Evolutionary conservation across 2,113 vertebrate genomes (phyloP), one percentile per base, ranked within the genome.

Genomic region (Chlamydotis undulata): DNA sequence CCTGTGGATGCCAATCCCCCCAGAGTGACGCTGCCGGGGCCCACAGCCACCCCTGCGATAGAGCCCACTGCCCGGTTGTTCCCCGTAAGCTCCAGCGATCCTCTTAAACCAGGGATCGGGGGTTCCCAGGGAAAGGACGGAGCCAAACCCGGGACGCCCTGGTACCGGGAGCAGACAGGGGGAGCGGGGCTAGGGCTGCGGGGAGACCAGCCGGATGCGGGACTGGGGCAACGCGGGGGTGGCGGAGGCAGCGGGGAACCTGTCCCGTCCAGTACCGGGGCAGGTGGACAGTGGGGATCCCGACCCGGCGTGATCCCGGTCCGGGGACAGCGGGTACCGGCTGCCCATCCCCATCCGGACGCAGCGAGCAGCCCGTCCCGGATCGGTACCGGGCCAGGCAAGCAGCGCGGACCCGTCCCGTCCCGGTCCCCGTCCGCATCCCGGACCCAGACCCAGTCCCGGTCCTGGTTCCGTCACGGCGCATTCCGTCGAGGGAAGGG

Each of bases 1-100:
- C 37, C 16, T 3, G 33, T 1, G 24, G 61, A 35, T 55, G 49
- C 52, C n/a, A 65, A 57, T 12, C 7, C 9, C 35, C 45, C 10
- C 2, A 6, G 59, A 67, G 31, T 0, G 4, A 65, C 1, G 19
- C 19, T 71, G 53, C 55, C 24, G 3, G 45, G 9, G 15, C 35
- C 67, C 5, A 8, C 45, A 10, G 69, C 75, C 41, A 61, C 16
- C 37, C 47, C 56, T 7, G 21, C 56, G 53, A 53, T 4, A 33
- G 39, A 79, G 43, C 43, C 45, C 28, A 18, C 23, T 65, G 59
- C 33, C 35, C n/a, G 14, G 71, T 14, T 52, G 41, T 29, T 63
- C 53, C 15, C 50, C 39, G 12, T 43, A 21, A 91, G 12, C 50
- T 35, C 56, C 49, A 10, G 45, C 4, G 14, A 86, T 43, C n/a